Percentiles rank a stretch among this genome's conserved stretches.
Conservation (phyloP, 2,888 invertebrate species). For the Germaria angustata region DNA sequence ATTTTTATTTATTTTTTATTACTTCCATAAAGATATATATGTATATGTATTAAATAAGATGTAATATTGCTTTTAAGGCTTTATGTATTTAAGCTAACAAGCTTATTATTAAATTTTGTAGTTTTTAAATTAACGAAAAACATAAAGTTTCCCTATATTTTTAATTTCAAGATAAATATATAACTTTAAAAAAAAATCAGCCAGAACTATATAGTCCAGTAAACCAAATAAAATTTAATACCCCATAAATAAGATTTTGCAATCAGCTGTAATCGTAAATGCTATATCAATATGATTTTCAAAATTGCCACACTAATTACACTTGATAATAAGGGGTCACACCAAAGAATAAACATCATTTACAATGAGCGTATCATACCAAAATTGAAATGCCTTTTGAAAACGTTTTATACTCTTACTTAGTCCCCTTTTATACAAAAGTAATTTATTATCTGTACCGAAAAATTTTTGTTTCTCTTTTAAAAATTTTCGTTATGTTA, state of each 20-base stretch:
- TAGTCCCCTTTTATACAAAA: too few relatives aligned
- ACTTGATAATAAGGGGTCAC: too few relatives aligned
- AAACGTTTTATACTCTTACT: too few relatives aligned
- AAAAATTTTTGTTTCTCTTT: too few relatives aligned
- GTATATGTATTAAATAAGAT: conserved; percentile 62
- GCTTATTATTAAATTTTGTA: conserved; percentile 65
- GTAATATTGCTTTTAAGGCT: conserved; percentile 72
- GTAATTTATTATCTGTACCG: too few relatives aligned
- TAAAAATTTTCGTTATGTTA: too few relatives aligned
- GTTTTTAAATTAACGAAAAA: conserved; percentile 63
- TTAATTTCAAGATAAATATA: conserved; percentile 4
- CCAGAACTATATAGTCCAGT: conserved; percentile 14
- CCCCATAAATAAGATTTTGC: not conserved
- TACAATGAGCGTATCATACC: too few relatives aligned
- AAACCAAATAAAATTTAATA: not conserved
- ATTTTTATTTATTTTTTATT: conserved; percentile 46
- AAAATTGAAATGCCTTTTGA: too few relatives aligned
- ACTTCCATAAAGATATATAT: not conserved
- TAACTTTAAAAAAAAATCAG: conserved; percentile 21
- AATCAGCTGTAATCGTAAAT: not conserved
- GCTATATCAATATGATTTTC: not conserved
- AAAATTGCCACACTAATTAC: not conserved
- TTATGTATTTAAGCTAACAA: conserved; percentile 69
- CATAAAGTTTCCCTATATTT: not conserved
- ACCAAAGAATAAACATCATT: too few relatives aligned